These are phyloP conservation scores for Pelodytes ibericus DNA, from an alignment of 2,797 vertebrate species.

Conservation along the genomic window DNA sequence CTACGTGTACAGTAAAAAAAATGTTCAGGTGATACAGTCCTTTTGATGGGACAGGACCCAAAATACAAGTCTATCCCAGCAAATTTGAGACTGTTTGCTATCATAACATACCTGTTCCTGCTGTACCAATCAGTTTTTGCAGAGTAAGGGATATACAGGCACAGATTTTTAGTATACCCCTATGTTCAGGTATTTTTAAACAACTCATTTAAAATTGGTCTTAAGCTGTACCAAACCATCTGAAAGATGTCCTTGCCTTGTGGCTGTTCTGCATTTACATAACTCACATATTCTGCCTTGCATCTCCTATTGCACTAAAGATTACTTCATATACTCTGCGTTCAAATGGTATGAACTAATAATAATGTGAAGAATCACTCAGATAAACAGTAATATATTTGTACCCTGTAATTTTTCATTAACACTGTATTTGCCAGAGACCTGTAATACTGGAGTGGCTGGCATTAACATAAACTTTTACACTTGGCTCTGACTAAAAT, in stretches of 20 bases:
- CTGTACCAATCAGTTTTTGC: too few relatives aligned
- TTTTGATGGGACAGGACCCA: too few relatives aligned
- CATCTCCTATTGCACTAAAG: conserved; percentile 53
- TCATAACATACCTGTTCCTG: too few relatives aligned
- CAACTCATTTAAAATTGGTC: conserved; percentile 29
- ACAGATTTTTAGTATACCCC: too few relatives aligned
- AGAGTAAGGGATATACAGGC: too few relatives aligned
- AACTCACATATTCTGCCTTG: conserved; percentile 46
- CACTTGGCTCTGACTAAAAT: conserved; percentile 24
- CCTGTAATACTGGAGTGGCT: not conserved
- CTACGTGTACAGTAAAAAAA: too few relatives aligned
- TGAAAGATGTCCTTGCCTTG: conserved; percentile 2
- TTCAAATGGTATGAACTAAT: conserved; percentile 50
- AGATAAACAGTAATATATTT: conserved; percentile 52
- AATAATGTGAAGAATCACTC: conserved; percentile 33
- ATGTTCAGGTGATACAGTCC: too few relatives aligned
- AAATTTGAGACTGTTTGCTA: too few relatives aligned
- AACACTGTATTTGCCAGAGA: conserved; percentile 12
- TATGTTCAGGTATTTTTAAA: too few relatives aligned
- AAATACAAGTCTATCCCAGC: too few relatives aligned
- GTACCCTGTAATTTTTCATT: conserved; percentile 30
- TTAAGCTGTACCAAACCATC: conserved; percentile 38
- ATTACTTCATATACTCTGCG: conserved; percentile 32
- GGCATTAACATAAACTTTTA: not conserved
- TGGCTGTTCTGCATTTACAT: conserved; percentile 35